Conservation (phyloP, 2,888 invertebrate genomes). For the Gisinianus flammeolus region DNA sequence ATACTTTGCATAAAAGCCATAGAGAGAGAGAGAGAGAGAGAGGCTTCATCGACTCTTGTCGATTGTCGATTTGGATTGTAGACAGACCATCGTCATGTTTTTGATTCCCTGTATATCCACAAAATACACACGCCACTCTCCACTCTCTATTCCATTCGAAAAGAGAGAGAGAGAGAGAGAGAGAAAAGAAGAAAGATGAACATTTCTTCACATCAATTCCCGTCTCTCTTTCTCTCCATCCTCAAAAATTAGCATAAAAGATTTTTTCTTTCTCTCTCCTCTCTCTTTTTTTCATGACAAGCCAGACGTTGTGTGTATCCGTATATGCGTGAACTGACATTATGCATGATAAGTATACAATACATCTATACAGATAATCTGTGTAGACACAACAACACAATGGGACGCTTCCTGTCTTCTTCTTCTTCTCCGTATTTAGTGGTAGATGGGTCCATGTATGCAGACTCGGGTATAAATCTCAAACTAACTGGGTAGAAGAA, state of each 20-base stretch:
- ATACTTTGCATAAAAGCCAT: slow-evolving; percentile 42
- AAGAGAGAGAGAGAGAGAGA: too few relatives aligned
- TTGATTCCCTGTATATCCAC: neutral
- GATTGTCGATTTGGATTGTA: too few relatives aligned
- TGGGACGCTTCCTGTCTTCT: neutral
- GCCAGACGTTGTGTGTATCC: neutral
- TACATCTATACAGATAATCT: neutral
- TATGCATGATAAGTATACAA: neutral
- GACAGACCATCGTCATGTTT: neutral
- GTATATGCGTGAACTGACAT: neutral
- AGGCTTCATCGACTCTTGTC: too few relatives aligned
- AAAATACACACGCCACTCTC: neutral
- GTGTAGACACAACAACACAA: neutral
- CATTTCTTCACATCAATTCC: slow-evolving; percentile 42
- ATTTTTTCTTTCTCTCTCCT: slow-evolving; percentile 17
- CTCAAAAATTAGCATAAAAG: slow-evolving; percentile 40
- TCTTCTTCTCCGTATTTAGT: neutral
- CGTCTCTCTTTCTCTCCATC: slow-evolving; percentile 22
- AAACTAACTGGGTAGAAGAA: too few relatives aligned
- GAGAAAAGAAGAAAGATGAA: slow-evolving; percentile 36
- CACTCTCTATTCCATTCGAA: neutral
- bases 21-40: too few relatives aligned
- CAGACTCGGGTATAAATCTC: neutral
- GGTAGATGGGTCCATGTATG: neutral
- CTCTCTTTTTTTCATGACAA: neutral